Base-by-base conservation (phyloP, 1,140 invertebrate species). In the Pseudomyrmex cubaensis region DNA sequence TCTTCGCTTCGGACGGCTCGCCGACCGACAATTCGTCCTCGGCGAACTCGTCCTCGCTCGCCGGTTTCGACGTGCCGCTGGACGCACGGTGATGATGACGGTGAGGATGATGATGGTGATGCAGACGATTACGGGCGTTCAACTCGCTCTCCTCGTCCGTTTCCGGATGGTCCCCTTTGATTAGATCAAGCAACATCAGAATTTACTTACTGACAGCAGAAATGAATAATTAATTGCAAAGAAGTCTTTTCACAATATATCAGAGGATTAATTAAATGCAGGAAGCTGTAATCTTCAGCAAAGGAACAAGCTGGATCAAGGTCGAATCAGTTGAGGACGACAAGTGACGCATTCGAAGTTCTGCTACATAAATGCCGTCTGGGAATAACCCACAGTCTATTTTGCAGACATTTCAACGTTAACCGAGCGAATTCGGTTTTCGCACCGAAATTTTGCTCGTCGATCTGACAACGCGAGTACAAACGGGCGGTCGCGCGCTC, bases 31-130 rank as follows among this genome's bases (percentile, higher is more conserved):
- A 91, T 89, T 96, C 96, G 87, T 97, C 96, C 91, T 96, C 96
- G 80, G 96, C 96, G 85, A 96, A 96, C 83, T 96, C 96, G 83
- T 97, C 96, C 89, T 96, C 96, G 90, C 96, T 96, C 74, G 93
- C 95, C 1, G 95, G 91, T 25, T 95, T 95, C 57, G 95, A 95
- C 20, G 90, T 90, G 73, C 93, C 67, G 73, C 93, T 69, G 2
- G 84, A 67, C 15, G 72, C 70, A 50, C 89, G 91, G 85, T 92
- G 91, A 89, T 92, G 90, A 82, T 91, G 89, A 48, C 86, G 85
- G 73, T 85, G 83, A 35, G 90, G 89, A 78, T 91, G 90, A 70
- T 90, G 88, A 78, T 92, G 91, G 64, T 91, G 89, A 61, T 91
- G 86, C 52, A 91, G 86, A 82, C 91, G 90, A 85, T 93, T 94